A percentile compares a stretch with the other conserved stretches of the same genome.
Conservation (phyloP, 1,140 invertebrate species). For the Eupeodes corollae region DNA sequence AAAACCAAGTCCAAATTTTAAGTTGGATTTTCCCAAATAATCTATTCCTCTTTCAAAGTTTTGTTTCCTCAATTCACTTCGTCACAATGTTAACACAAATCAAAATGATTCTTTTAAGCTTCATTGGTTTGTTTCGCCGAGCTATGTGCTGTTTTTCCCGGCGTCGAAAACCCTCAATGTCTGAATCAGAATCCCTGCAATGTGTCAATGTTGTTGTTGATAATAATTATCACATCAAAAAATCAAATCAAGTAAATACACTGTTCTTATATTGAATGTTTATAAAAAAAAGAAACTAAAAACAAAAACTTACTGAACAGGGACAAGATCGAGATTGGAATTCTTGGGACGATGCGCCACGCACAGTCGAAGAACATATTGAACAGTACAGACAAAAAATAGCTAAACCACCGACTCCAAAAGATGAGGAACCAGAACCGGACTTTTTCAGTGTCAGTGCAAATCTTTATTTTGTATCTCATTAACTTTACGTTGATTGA, state of each 20-base stretch:
- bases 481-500: background rate
- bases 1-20: no score
- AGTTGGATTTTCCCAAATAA: no score
- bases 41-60: background rate
- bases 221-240: no score
- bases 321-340: constrained; percentile 32
- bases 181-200: constrained; percentile 13
- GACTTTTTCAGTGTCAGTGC: constrained; percentile 34
- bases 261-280: background rate
- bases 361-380: constrained; percentile 35
- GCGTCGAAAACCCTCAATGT: constrained; percentile 23
- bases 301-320: background rate
- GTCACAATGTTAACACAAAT: constrained; percentile 28
- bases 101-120: constrained; percentile 26
- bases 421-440: constrained; percentile 25
- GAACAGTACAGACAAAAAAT: constrained; percentile 33
- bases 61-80: background rate
- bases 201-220: constrained; percentile 22
- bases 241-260: no score
- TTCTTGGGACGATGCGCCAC: constrained; percentile 34
- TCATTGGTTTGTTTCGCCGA: constrained; percentile 26
- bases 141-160: constrained; percentile 34
- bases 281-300: background rate
- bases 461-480: background rate
- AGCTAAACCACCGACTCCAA: constrained; percentile 28